Percentiles rank a stretch among this genome's conserved stretches.
phyloP scores from a whole-genome alignment of 2,888 invertebrate species.

The Cataglyphis cursor region DNA sequence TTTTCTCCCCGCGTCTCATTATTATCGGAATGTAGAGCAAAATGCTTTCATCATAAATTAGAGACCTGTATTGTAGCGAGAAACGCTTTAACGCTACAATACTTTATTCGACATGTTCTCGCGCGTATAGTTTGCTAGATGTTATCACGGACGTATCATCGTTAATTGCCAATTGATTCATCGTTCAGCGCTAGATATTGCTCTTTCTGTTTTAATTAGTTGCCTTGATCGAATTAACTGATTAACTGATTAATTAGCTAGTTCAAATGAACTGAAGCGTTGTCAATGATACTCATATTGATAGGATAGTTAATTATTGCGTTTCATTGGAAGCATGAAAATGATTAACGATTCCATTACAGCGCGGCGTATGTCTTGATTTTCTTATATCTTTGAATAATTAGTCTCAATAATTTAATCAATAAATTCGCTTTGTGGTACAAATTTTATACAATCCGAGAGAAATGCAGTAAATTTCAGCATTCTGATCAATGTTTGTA shows the following conservation, averaged over 20 bases:
- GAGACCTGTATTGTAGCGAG: conserved; percentile 35
- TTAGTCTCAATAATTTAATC: background rate
- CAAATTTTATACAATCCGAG: background rate
- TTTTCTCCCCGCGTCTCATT: conserved; percentile 2
- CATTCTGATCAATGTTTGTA: background rate
- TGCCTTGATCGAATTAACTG: conserved; percentile 29
- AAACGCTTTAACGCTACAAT: conserved; percentile 59
- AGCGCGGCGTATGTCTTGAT: background rate
- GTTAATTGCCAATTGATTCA: conserved; percentile 31
- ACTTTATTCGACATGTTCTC: conserved; percentile 65
- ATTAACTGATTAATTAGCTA: conserved; percentile 29
- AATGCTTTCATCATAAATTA: conserved; percentile 67
- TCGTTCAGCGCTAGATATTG: conserved; percentile 35
- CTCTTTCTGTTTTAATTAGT: conserved; percentile 45
- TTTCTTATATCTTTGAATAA: background rate
- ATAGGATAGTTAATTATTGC: conserved; percentile 25
- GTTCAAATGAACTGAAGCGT: conserved; percentile 45
- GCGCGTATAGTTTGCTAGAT: conserved; percentile 40
- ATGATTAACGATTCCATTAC: conserved; percentile 1
- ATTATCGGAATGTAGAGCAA: conserved; percentile 51
- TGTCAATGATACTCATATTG: conserved; percentile 25
- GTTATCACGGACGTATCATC: conserved; percentile 61
- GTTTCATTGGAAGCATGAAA: background rate
- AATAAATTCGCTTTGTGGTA: background rate
- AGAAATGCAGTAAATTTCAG: background rate